Evolutionary conservation across 2,888 invertebrate genomes (phyloP).

Genomic region (Thera britannica): DNA sequence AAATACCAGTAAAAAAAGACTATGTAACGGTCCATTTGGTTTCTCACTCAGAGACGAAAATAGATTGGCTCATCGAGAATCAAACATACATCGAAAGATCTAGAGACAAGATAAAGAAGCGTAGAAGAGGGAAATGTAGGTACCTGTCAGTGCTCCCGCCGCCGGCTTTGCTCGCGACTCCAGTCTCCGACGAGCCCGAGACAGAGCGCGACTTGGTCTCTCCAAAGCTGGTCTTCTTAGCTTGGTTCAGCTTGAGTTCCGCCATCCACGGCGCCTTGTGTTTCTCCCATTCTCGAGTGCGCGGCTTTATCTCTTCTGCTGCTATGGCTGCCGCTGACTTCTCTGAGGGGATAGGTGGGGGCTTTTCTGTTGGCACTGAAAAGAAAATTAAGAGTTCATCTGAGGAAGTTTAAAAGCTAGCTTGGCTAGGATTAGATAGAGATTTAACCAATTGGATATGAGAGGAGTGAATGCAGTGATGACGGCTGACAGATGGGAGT

Average conservation of each 20-base stretch:
- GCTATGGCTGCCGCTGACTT: constrained; percentile 60
- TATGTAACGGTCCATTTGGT: no score
- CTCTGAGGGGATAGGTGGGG: constrained; percentile 37
- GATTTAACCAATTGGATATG: no score
- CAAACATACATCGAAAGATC: no score
- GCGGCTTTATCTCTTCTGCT: constrained; percentile 84
- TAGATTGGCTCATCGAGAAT: no score
- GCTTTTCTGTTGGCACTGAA: constrained; percentile 35
- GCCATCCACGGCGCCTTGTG: constrained; percentile 92
- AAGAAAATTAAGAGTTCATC: not conserved
- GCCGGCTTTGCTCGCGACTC: constrained; percentile 51
- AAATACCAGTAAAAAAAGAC: no score
- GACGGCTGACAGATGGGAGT: no score
- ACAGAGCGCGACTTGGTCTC: constrained; percentile 64
- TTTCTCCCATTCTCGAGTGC: constrained; percentile 89
- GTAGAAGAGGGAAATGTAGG: not conserved
- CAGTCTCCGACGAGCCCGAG: constrained; percentile 56
- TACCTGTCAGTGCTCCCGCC: constrained; percentile 73
- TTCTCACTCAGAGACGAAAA: no score
- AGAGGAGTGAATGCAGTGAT: no score
- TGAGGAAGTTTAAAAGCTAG: not conserved
- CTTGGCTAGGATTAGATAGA: no score
- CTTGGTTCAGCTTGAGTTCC: constrained; percentile 91
- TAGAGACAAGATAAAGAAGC: no score
- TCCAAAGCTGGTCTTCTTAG: constrained; percentile 84